Evolutionary conservation across 2,113 vertebrate genomes (phyloP).

Genomic region (Cathartes aura): DNA sequence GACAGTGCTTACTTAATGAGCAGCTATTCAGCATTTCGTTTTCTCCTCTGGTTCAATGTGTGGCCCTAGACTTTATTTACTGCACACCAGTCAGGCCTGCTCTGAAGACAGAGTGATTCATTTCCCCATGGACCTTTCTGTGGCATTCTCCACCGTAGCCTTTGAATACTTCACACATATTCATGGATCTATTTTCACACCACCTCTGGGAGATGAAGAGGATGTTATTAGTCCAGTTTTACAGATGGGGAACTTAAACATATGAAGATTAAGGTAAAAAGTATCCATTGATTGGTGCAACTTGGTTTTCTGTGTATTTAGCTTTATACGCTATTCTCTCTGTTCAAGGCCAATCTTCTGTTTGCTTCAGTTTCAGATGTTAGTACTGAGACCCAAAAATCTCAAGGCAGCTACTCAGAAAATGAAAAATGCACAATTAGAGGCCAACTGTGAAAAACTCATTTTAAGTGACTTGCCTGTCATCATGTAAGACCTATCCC

Average conservation of each 20-base stretch:
- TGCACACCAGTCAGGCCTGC: not conserved
- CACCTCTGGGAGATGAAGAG: not conserved
- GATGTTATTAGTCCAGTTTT: not conserved
- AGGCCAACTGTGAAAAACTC: not conserved
- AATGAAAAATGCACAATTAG: conserved; percentile 11
- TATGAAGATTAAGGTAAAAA: not conserved
- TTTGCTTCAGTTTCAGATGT: not conserved
- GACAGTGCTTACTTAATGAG: conserved; percentile 52
- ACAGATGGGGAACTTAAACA: not conserved
- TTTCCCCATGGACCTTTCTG: not conserved
- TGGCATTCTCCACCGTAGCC: not conserved
- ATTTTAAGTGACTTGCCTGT: not conserved
- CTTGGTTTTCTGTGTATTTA: not conserved
- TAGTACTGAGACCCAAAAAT: not conserved
- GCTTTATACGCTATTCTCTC: not conserved
- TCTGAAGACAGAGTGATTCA: conserved; percentile 25
- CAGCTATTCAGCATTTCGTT: conserved; percentile 18
- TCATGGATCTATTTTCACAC: not conserved
- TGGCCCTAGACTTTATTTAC: conserved; percentile 24
- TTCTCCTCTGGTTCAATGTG: conserved; percentile 27
- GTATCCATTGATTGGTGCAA: not conserved
- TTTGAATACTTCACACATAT: not conserved
- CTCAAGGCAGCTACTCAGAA: conserved; percentile 4
- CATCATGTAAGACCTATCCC: not conserved
- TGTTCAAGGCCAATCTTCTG: not conserved